Evolutionary conservation across 2,888 invertebrate species (phyloP), one percentile per base, ranked within the genome.

Genomic region (Tinea semifulvella): DNA sequence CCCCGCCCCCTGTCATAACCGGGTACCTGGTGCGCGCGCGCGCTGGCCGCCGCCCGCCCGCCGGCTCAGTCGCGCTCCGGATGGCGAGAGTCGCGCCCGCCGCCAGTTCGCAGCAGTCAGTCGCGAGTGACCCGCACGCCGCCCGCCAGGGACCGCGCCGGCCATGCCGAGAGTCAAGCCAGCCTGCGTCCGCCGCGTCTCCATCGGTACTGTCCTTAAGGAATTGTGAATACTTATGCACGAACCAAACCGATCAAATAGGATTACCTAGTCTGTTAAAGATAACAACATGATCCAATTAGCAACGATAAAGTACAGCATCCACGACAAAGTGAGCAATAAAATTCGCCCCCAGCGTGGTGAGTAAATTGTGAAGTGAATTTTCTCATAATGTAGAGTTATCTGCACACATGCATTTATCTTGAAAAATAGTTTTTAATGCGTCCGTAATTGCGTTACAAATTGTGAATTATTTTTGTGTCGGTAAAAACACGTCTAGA

Each of bases 1-100:
- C 84, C 66, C 85, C 85, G 84, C 86, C 86, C 84, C 82, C 84
- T 85, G 86, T 86, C 86, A 86, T 87, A 87, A 86, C 84, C 82
- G 83, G 67, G 66, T 76, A 77, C 74, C 80, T 79, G 82, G 84
- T 84, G 84, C 84, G 85, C 85, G 85, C 83, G 80, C 77, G 80
- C 73, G 73, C 65, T 54, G 42, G 49, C 50, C 53, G 60, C 58
- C 61, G 56, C 60, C 62, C 62, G 65, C 70, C 68, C 67, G 67
- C 65, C 60, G 64, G 67, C 73, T 79, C 80, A 79, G 80, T 80
- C 80, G 76, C 77, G 80, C 75, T 67, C 70, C 73, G 69, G 75
- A 83, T 79, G 81, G 82, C 83, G 81, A 76, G 73, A 63, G 66
- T 76, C 60, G 70, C 71, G 75, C 71, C 51, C 69, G 49, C 54